Conservation (phyloP, 2,797 vertebrate species). For the Lepilemur septentrionalis region DNA sequence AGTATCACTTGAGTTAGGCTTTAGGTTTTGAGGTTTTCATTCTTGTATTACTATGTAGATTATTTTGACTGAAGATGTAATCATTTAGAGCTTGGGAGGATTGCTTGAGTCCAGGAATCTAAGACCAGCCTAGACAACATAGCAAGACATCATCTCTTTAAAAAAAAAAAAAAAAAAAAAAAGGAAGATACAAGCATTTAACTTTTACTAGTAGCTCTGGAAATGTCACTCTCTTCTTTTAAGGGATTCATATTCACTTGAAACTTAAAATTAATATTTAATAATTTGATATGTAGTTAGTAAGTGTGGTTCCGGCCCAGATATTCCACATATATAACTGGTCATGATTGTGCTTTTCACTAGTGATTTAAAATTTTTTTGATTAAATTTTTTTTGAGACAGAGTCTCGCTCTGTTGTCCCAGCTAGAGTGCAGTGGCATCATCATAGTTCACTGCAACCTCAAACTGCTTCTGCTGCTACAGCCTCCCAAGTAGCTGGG, state of each 20-base stretch:
- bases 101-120: no score
- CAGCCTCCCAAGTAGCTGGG: neutral
- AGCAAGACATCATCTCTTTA: neutral
- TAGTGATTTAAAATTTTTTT: neutral
- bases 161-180: no score
- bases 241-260: conserved; percentile 10
- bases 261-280: neutral
- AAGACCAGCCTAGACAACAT: neutral
- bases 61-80: conserved; percentile 26
- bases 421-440: neutral
- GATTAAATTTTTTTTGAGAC: neutral
- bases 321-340: neutral
- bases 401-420: neutral
- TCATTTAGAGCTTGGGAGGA: neutral
- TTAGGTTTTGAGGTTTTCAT: neutral
- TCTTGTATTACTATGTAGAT: neutral
- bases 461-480: neutral
- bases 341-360: neutral
- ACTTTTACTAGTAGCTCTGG: neutral
- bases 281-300: neutral
- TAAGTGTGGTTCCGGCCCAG: neutral
- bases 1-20: neutral
- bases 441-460: neutral
- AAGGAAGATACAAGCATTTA: neutral
- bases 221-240: neutral